Evolutionary conservation across 1,140 invertebrate genomes (phyloP), one percentile per base, ranked within the genome.

Genomic region (Druon quercuslanigerum): DNA sequence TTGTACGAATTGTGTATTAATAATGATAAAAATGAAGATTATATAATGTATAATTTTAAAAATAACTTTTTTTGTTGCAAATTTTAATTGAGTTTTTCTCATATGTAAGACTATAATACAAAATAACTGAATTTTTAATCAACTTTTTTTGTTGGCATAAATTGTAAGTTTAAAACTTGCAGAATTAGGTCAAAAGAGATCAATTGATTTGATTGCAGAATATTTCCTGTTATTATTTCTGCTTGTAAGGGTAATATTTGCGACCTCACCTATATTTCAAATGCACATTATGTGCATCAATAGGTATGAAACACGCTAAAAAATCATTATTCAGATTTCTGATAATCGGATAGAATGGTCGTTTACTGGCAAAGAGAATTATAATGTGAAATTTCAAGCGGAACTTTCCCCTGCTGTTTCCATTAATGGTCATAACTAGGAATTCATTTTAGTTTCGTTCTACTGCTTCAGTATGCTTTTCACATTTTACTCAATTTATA

Each of bases 301-400:
- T 46, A 46, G 40, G 74, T 76, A 78, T 71, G 74, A 75, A 57
- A 78, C 84, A 85, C 83, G 84, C 84, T 74, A 85, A 85, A 81
- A 82, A 78, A 85, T 80, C 84, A 85, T 85, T 83, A 85, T 85
- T 84, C 80, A 85, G 83, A 85, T 85, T 85, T 85, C 40, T 78
- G 80, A 82, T 76, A 84, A 85, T 85, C 82, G 83, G 83, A 83
- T 85, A 85, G 79, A 85, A 82, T 78, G 80, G 60, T 66, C 77
- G 50, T 82, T 83, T 76, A 75, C 78, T 77, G 74, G 74, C 72
- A 54, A 80, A 85, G 79, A 14, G 71, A 78, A 85, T 79, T 77
- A 77, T 79, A 83, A 84, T 71, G 66, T 75, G 77, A 51, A 79
- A 81, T 75, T 83, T 76, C 50, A 51, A 56, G n/a, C 77, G 76